Conservation (phyloP, 2,888 invertebrate species). For the Lasioglossum malachurum region DNA sequence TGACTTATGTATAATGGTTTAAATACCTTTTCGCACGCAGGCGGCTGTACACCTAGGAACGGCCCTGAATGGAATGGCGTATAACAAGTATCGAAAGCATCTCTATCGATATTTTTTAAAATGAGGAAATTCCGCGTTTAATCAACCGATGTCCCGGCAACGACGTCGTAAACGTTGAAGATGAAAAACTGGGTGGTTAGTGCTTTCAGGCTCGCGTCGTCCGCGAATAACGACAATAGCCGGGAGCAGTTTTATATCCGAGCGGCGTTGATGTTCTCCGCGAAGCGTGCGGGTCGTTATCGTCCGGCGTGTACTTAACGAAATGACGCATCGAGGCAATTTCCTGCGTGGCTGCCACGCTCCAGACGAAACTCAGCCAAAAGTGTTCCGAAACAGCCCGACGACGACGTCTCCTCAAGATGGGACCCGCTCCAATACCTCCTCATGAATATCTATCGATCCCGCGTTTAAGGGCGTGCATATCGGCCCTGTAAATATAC, state of each 20-base stretch:
- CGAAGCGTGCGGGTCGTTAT: slow-evolving; percentile 24
- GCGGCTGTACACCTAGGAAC: too few species aligned
- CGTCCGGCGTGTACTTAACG: slow-evolving; percentile 39
- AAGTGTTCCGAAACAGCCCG: neutral
- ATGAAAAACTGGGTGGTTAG: slow-evolving; percentile 15
- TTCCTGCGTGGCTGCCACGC: slow-evolving; percentile 34
- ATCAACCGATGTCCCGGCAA: neutral
- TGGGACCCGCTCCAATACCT: neutral
- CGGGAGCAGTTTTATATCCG: slow-evolving; percentile 22
- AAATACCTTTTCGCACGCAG: too few species aligned
- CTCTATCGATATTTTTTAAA: neutral
- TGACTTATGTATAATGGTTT: too few species aligned
- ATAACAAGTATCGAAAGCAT: too few species aligned
- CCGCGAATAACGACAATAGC: slow-evolving; percentile 17
- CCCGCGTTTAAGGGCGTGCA: slow-evolving; percentile 4
- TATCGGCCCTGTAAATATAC: neutral
- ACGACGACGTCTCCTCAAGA: neutral
- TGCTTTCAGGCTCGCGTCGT: neutral
- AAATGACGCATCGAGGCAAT: slow-evolving; percentile 49
- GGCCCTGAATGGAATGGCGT: too few species aligned
- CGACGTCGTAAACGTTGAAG: neutral
- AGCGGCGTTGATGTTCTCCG: neutral
- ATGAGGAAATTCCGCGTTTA: neutral
- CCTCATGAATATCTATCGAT: neutral
- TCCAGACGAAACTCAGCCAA: slow-evolving; percentile 23